A percentile compares a stretch with the other conserved stretches of the same genome.
These are phyloP conservation scores for Diploscapter pachys DNA, from an alignment of 1,140 invertebrate species.

Conservation along the genomic window DNA sequence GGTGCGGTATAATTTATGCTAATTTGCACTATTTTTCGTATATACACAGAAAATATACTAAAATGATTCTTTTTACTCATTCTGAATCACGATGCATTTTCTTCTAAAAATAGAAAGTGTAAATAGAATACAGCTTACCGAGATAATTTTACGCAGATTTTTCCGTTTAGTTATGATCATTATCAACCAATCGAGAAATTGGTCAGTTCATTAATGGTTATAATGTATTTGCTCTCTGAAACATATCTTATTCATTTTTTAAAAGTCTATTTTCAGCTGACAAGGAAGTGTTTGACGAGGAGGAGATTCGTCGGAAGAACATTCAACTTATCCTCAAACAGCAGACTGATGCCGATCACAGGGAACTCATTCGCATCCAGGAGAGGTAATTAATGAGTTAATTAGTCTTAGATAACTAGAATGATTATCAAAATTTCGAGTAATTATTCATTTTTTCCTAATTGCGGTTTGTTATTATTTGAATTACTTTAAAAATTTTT, in stretches of 20 bases:
- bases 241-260: not conserved
- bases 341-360: constrained; percentile 14
- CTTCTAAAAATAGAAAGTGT: not conserved
- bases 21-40: not conserved
- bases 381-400: constrained; percentile 8
- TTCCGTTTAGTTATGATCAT: too few species aligned
- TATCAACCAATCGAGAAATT: too few species aligned
- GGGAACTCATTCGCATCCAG: constrained; percentile 23
- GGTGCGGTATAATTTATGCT: constrained; percentile 26
- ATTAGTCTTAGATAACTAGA: too few species aligned
- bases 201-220: too few species aligned
- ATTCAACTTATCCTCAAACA: constrained; percentile 36
- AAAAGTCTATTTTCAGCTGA: not conserved
- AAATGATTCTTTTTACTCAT: not conserved
- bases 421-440: not conserved
- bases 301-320: constrained; percentile 28
- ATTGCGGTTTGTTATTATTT: not conserved
- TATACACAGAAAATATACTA: too few species aligned
- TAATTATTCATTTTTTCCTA: not conserved
- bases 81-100: not conserved
- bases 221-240: too few species aligned
- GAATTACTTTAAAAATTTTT: not conserved
- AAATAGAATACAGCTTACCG: too few species aligned
- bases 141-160: too few species aligned
- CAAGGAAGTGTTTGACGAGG: constrained; percentile 17